Percentiles rank a stretch among this genome's conserved stretches.
Conservation (phyloP, 1,140 invertebrate species). For the Scaptomyza graminum region DNA sequence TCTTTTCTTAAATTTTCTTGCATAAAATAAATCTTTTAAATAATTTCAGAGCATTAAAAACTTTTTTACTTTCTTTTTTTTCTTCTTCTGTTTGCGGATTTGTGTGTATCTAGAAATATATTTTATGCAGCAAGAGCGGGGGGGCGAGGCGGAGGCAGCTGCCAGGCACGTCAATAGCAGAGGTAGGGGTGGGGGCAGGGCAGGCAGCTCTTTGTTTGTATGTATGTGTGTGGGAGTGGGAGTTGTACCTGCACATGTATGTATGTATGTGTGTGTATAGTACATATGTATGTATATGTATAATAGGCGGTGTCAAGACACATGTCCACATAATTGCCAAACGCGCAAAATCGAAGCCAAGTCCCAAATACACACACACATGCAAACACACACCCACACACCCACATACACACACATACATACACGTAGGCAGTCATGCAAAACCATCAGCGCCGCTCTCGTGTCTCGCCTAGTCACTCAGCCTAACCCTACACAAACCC, state of each 20-base stretch:
- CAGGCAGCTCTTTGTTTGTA: background rate
- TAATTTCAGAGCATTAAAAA: background rate
- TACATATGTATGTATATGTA: slow-evolving; percentile 26
- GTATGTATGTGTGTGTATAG: slow-evolving; percentile 17
- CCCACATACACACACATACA: slow-evolving; percentile 9
- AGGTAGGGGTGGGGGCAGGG: no score
- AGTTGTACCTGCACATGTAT: slow-evolving; percentile 30
- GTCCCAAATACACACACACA: slow-evolving; percentile 16
- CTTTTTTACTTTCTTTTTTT: slow-evolving; percentile 21
- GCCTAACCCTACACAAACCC: slow-evolving; percentile 40
- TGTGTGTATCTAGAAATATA: slow-evolving; percentile 77
- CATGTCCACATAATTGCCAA: slow-evolving; percentile 81
- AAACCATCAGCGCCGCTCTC: slow-evolving; percentile 40
- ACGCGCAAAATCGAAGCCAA: slow-evolving; percentile 78
- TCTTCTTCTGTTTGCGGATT: slow-evolving; percentile 32
- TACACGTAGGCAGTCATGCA: slow-evolving; percentile 20
- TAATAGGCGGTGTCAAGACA: slow-evolving; percentile 72
- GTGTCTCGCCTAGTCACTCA: slow-evolving; percentile 41
- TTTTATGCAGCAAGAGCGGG: slow-evolving; percentile 61
- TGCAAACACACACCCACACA: background rate
- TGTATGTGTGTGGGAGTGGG: slow-evolving; percentile 2
- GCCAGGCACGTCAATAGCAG: slow-evolving; percentile 11
- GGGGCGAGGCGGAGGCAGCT: slow-evolving; percentile 5
- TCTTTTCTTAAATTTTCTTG: no score
- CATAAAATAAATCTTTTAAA: background rate